These are phyloP conservation scores for Elgaria multicarinata DNA, from an alignment of 2,113 vertebrate species.

Conservation along the genomic window DNA sequence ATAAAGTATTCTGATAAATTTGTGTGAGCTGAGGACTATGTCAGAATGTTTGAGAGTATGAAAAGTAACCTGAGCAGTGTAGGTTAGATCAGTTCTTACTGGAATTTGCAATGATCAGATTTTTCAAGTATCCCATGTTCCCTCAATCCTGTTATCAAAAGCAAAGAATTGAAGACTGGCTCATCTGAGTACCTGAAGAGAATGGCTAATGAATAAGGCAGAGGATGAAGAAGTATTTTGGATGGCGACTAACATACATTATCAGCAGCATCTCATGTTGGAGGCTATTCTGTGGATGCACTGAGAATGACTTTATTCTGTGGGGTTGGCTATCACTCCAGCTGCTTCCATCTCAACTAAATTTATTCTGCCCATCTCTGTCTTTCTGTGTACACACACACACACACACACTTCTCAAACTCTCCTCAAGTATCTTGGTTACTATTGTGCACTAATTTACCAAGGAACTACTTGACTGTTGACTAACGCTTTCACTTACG, in stretches of 20 bases:
- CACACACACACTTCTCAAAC: conserved; percentile 7
- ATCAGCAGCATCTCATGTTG: fast-evolving
- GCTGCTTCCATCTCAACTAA: conserved; percentile 45
- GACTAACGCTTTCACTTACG: conserved; percentile 70
- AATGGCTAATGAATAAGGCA: fast-evolving
- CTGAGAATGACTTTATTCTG: conserved; percentile 16
- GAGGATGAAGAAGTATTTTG: fast-evolving
- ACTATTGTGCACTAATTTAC: conserved; percentile 70
- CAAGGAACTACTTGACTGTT: conserved; percentile 70
- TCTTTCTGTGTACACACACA: background rate
- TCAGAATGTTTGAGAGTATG: background rate
- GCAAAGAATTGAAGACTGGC: background rate
- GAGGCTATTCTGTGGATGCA: fast-evolving
- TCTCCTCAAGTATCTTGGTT: conserved; percentile 63
- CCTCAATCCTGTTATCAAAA: background rate
- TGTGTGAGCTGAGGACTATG: too few species aligned
- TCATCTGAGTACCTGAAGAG: fast-evolving
- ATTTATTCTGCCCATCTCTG: background rate
- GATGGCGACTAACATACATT: conserved; percentile 1
- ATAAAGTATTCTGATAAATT: too few species aligned
- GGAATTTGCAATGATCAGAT: background rate
- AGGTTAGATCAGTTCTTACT: background rate
- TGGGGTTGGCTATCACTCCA: background rate
- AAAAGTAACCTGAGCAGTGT: background rate
- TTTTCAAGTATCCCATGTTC: background rate